Conservation (phyloP, 1,140 invertebrate genomes). For the Antheraea pernyi region DNA sequence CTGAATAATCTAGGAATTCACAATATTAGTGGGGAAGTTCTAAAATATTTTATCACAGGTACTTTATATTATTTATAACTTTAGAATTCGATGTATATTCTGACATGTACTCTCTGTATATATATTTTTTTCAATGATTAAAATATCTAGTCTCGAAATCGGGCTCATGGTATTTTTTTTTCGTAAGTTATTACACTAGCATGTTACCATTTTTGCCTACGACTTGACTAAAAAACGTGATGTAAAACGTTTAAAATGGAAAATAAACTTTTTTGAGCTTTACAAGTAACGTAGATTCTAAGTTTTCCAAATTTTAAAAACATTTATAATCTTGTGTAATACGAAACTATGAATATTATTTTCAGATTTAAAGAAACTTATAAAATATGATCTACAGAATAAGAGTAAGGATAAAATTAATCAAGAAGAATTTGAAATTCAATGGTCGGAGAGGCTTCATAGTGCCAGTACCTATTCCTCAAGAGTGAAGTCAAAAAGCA, state of each 20-base stretch:
- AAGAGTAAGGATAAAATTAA: conserved; percentile 36
- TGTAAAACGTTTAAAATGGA: too few species aligned
- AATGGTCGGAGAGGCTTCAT: conserved; percentile 70
- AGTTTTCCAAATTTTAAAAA: too few species aligned
- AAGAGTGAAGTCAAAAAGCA: conserved; percentile 54
- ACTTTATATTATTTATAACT: not conserved
- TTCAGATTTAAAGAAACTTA: conserved; percentile 81
- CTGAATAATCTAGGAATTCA: conserved; percentile 66
- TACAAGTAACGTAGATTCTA: too few species aligned
- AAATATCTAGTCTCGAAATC: too few species aligned
- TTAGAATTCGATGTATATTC: not conserved
- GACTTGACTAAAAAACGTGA: too few species aligned
- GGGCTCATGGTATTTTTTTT: too few species aligned
- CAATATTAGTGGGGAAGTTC: conserved; percentile 67
- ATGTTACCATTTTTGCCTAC: too few species aligned
- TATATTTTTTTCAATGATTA: conserved; percentile 8
- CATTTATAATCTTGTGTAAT: too few species aligned
- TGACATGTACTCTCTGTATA: not conserved
- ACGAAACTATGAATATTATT: conserved; percentile 17
- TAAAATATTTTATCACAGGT: conserved; percentile 70
- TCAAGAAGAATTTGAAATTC: conserved; percentile 30
- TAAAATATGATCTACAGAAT: conserved; percentile 77
- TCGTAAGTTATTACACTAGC: too few species aligned
- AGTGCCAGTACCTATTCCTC: conserved; percentile 74
- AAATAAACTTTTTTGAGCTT: too few species aligned